Evolutionary conservation across 2,888 invertebrate genomes (phyloP).

Genomic region (Scelioninae gen. 2): DNA sequence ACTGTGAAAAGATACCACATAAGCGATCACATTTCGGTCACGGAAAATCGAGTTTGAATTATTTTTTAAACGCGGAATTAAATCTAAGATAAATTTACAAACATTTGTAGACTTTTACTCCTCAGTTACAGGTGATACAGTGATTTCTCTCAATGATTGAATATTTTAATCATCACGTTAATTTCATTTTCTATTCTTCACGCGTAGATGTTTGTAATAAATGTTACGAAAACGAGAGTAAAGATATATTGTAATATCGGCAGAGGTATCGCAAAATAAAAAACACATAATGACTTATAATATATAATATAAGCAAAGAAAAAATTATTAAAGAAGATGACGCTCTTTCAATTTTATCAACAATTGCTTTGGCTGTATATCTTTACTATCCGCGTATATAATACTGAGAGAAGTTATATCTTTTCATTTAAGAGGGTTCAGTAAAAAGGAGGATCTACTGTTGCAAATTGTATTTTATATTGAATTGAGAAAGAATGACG

Average conservation of each 20-base stretch:
- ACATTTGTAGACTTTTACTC: constrained; percentile 4
- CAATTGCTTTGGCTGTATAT: constrained; percentile 42
- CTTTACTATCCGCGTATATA: constrained; percentile 28
- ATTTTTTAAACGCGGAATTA: constrained; percentile 29
- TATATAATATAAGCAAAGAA: constrained; percentile 9
- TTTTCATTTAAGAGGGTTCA: constrained; percentile 35
- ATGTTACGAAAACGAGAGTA: background rate
- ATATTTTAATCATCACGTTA: constrained; percentile 44
- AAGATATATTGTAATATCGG: no score
- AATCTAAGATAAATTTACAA: background rate
- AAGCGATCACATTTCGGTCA: constrained; percentile 29
- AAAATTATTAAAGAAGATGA: constrained; percentile 14
- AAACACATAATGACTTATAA: background rate
- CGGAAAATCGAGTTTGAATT: constrained; percentile 25
- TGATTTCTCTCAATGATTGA: no score
- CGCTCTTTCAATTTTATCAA: constrained; percentile 24
- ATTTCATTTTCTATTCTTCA: constrained; percentile 29
- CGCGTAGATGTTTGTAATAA: constrained; percentile 32
- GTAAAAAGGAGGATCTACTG: constrained; percentile 29
- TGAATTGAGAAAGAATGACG: constrained; percentile 10
- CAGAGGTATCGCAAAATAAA: no score
- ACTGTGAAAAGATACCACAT: constrained; percentile 40
- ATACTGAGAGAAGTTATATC: constrained; percentile 7
- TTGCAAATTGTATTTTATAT: constrained; percentile 2
- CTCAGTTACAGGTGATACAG: constrained; percentile 11